phyloP scores from a whole-genome alignment of 2,113 vertebrate species.

The Catharus bicknelli region DNA sequence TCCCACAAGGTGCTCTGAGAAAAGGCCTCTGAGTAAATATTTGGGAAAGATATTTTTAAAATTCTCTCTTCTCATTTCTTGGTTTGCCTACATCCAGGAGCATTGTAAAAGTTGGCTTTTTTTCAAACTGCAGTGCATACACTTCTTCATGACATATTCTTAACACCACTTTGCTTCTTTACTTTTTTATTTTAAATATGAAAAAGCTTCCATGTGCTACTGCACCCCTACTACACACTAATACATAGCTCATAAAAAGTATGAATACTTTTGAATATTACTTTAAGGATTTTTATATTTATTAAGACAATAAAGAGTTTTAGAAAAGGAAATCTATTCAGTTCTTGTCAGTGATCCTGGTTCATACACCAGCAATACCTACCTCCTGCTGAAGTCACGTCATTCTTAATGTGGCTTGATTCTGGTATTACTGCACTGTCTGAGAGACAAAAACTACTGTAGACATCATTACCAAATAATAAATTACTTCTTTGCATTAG shows the following conservation, averaged over 20 bases:
- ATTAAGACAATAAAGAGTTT: not conserved
- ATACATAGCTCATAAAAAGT: not conserved
- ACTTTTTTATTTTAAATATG: not conserved
- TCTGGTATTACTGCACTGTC: not conserved
- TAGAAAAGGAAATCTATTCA: not conserved
- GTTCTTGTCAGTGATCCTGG: not conserved
- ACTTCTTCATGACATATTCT: not conserved
- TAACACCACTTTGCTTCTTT: not conserved
- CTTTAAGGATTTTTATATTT: not conserved
- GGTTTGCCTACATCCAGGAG: not conserved
- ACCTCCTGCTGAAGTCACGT: not conserved
- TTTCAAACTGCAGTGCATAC: not conserved
- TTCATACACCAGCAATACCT: not conserved
- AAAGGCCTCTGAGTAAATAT: not conserved
- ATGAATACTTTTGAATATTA: not conserved
- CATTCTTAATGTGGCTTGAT: not conserved
- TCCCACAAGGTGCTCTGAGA: not conserved
- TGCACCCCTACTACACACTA: not conserved
- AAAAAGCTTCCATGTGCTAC: not conserved
- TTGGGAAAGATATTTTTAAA: not conserved
- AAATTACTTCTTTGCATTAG: not conserved
- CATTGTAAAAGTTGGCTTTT: not conserved
- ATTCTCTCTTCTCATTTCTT: not conserved
- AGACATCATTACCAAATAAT: not conserved
- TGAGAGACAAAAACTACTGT: not conserved